Conservation (phyloP, 2,113 vertebrate genomes). For the Spilogale gracilis region DNA sequence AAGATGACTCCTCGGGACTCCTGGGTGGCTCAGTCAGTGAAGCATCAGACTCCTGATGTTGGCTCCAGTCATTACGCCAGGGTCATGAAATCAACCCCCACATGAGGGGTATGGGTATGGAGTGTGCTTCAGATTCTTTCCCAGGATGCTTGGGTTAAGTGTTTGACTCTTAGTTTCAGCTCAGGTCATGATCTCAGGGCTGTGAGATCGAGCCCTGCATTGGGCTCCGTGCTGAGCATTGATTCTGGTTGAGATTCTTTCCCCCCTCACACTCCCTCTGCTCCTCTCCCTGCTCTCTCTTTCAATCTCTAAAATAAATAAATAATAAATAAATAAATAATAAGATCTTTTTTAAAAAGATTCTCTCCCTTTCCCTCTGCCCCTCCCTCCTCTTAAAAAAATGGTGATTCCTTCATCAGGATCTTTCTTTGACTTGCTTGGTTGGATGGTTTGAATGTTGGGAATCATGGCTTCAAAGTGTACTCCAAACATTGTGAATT, state of each 20-base stretch:
- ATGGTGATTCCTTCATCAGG: not conserved
- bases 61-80: not conserved
- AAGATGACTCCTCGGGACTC: not conserved
- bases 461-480: not conserved
- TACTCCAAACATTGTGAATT: not conserved
- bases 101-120: not conserved
- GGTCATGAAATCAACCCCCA: not conserved
- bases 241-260: not conserved
- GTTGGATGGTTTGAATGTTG: not conserved
- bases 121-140: not conserved
- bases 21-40: not conserved
- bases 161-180: not conserved
- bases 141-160: not conserved
- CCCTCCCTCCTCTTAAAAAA: not conserved
- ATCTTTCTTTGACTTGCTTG: not conserved
- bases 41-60: not conserved
- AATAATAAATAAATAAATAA: no score
- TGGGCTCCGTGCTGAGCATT: not conserved
- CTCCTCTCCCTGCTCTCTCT: not conserved
- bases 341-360: no score
- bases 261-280: not conserved
- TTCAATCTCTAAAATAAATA: no score
- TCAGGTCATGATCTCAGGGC: not conserved
- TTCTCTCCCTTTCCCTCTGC: not conserved
- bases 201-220: not conserved